These are phyloP conservation scores for Drosophila affinis DNA, from an alignment of 2,888 invertebrate genomes.

Conservation along the genomic window DNA sequence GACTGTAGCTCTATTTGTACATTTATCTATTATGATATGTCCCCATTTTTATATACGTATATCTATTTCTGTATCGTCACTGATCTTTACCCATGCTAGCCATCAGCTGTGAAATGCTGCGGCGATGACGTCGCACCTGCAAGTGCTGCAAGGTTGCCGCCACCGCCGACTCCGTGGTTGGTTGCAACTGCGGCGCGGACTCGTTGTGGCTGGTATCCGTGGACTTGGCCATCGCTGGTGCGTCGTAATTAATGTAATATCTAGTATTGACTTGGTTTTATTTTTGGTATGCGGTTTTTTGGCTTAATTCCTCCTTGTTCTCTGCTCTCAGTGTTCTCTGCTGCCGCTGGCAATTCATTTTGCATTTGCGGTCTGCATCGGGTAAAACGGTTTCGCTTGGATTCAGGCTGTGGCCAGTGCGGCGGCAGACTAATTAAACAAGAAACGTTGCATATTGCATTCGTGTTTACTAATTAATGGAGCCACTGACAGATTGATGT, in stretches of 20 bases:
- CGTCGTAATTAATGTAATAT: neutral
- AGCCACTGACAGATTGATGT: slow-evolving; percentile 39
- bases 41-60: too few species aligned
- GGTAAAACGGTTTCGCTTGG: slow-evolving; percentile 22
- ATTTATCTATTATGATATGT: neutral
- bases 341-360: slow-evolving; percentile 50
- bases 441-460: slow-evolving; percentile 33
- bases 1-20: slow-evolving; percentile 10
- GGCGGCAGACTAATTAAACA: slow-evolving; percentile 55
- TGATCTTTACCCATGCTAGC: slow-evolving; percentile 81
- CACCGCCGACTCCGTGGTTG: slow-evolving; percentile 30
- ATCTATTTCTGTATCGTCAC: neutral
- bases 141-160: slow-evolving; percentile 36
- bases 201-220: neutral
- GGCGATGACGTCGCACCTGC: slow-evolving; percentile 81
- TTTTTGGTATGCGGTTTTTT: slow-evolving; percentile 58
- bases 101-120: slow-evolving; percentile 84
- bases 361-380: slow-evolving; percentile 31
- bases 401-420: slow-evolving; percentile 8
- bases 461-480: slow-evolving; percentile 13
- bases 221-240: slow-evolving; percentile 23
- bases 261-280: slow-evolving; percentile 12
- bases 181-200: slow-evolving; percentile 47
- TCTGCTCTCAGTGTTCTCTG: neutral
- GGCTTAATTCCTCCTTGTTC: slow-evolving; percentile 31